These are phyloP conservation scores for Eolophus roseicapilla DNA, from an alignment of 2,113 vertebrate genomes.

Conservation along the genomic window DNA sequence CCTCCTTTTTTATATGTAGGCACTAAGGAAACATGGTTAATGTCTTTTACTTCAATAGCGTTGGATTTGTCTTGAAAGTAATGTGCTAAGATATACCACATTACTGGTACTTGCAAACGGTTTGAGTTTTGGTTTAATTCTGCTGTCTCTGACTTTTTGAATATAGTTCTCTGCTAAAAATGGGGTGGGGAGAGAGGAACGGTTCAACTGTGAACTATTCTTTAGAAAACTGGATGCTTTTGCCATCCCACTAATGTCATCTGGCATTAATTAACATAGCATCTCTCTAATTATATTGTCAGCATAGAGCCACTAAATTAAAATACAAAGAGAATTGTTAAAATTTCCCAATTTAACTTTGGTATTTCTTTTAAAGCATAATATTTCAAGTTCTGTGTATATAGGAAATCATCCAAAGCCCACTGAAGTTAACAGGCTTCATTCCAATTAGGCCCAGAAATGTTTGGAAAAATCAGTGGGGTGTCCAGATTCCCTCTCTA, in stretches of 20 bases:
- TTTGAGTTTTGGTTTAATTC: neutral
- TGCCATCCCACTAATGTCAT: conserved; percentile 16
- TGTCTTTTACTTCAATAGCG: neutral
- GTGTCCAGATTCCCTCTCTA: neutral
- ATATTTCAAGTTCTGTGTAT: conserved; percentile 27
- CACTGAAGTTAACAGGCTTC: conserved; percentile 23
- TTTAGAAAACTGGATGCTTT: conserved; percentile 20
- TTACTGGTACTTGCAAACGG: neutral
- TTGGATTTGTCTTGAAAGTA: neutral
- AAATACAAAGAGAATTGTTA: conserved; percentile 39
- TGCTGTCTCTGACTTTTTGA: neutral
- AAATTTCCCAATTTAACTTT: neutral
- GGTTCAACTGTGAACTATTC: conserved; percentile 1
- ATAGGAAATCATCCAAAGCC: conserved; percentile 39
- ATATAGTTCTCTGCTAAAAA: neutral
- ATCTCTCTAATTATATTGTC: conserved; percentile 53
- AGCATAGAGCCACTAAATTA: conserved; percentile 34
- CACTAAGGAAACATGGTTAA: neutral
- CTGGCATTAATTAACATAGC: conserved; percentile 53
- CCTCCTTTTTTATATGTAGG: neutral
- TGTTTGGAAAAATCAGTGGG: neutral
- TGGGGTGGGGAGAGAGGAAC: neutral
- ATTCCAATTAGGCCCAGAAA: neutral
- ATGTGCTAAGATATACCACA: neutral
- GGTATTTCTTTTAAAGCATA: neutral